Evolutionary conservation across 1,140 invertebrate species (phyloP), one percentile per base, ranked within the genome.

Genomic region (Battus philenor): DNA sequence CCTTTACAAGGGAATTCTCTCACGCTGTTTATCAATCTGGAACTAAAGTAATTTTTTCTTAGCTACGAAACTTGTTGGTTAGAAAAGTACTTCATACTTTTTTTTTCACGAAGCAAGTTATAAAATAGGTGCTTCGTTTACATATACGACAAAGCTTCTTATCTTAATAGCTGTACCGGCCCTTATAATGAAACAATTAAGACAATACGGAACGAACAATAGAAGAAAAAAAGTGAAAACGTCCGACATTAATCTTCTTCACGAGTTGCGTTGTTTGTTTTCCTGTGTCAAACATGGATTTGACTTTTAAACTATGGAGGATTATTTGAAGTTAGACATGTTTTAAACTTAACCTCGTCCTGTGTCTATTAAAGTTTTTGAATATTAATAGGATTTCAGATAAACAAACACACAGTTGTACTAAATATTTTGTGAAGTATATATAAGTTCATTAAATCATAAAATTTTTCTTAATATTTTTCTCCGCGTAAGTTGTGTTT

Each of bases 131-230:
- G n/a, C n/a, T 27, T 47, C 13, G 24, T 36, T 27, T 24, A 18
- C n/a, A n/a, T n/a, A n/a, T 26, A 54, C 29, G 48, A 61, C 66
- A 61, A 47, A 47, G 18, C 33, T 34, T 47, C 50, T 55, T 68
- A 68, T 66, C 66, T 68, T 57, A 65, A 72, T 54, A 54, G 48
- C 54, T 50, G 57, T 63, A 59, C 41, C 45, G 53, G 33, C 54
- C 45, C 49, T 63, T 45, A 68, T 73, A 69, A 72, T 66, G 72
- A 70, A 72, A 69, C 61, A 73, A 79, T 75, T 77, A 77, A 76
- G 56, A 64, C 62, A 67, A 57, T 58, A 59, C 41, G 24, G 31
- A 48, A 55, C 51, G 50, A 51, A 67, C 56, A 61, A 65, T 59
- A 52, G 43, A 43, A 18, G 13, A 49, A 61, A 54, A 43, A 52